Conservation (phyloP, 2,888 invertebrate species). For the Rhabditoides inermis region DNA sequence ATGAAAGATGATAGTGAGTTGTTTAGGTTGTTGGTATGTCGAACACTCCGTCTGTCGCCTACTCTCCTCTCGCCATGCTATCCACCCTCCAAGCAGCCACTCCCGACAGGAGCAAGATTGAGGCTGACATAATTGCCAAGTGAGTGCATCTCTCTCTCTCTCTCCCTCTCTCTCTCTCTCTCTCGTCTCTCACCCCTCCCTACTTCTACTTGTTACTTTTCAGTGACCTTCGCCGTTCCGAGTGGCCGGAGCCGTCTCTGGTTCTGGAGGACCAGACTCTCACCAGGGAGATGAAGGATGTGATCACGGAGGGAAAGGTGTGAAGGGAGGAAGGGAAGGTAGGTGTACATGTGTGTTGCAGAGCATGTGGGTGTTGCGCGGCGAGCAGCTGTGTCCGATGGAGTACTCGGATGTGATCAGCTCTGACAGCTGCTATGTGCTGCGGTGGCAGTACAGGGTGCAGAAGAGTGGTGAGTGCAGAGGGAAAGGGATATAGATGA, state of each 20-base stretch:
- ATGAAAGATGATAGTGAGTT: constrained; percentile 11
- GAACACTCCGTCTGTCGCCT: constrained; percentile 4
- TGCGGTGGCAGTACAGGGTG: constrained; percentile 42
- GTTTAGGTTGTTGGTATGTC: constrained; percentile 3
- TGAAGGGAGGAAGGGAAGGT: background rate
- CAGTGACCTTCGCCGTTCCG: no score
- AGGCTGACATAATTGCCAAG: background rate
- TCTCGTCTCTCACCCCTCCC: background rate
- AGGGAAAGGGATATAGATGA: background rate
- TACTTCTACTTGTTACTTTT: no score
- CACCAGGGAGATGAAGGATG: constrained; percentile 20
- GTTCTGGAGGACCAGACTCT: constrained; percentile 34
- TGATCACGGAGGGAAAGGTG: constrained; percentile 29
- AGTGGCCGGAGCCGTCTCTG: no score
- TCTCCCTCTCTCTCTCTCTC: background rate
- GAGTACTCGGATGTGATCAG: constrained; percentile 22
- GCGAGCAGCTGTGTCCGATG: constrained; percentile 22
- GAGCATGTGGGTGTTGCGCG: constrained; percentile 21
- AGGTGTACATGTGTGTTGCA: background rate
- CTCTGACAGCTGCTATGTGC: constrained; percentile 34
- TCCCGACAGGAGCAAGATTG: constrained; percentile 1
- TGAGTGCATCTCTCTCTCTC: background rate
- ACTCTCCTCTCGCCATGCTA: background rate
- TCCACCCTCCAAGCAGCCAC: constrained; percentile 13
- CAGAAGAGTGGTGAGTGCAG: constrained; percentile 22